Evolutionary conservation across 1,140 invertebrate genomes (phyloP), one percentile per base, ranked within the genome.

Genomic region (Drosophila repleta): DNA sequence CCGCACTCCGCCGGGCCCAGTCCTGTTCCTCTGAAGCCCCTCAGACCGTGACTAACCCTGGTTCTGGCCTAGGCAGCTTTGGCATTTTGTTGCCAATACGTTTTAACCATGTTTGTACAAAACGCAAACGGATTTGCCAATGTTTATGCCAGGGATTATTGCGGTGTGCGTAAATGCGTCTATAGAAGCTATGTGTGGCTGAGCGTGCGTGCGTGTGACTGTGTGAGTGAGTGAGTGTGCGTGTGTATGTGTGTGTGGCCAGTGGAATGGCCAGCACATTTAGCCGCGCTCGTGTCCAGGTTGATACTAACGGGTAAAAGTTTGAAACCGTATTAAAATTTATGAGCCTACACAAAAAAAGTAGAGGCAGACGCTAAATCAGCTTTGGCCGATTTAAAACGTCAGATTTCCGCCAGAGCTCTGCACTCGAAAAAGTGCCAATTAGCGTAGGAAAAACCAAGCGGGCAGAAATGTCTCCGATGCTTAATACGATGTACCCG

Each of bases 41-140:
- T 13, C 15, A 20, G 18, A 46, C 18, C 45, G 45, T 46, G 45
- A 46, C 45, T 46, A 46, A 21, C 18, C 8, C 45, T 21, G 45
- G 17, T 41, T 46, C 13, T 56, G 53, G 43, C 41, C 51, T 57
- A 35, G 52, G 48, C 66, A 51, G 68, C 68, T 74, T 62, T 64
- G 52, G 66, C 77, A 87, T 85, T 82, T 79, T 79, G 79, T 87
- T 88, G 82, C 83, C 83, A 85, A 85, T 85, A 85, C 82, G 82
- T 78, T 85, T 85, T 85, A 85, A 76, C 82, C 82, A 88, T 88
- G 83, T 88, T 88, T 88, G 83, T 82, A 85, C 83, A 88, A 88
- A 88, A 88, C 83, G 83, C 83, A 88, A 88, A 88, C 83, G 83
- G 82, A 85, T 85, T 85, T 85, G 82, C 82, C 82, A 82, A 87